Evolutionary conservation across 1,140 invertebrate species (phyloP).

Genomic region (Sycophaga agraensis): DNA sequence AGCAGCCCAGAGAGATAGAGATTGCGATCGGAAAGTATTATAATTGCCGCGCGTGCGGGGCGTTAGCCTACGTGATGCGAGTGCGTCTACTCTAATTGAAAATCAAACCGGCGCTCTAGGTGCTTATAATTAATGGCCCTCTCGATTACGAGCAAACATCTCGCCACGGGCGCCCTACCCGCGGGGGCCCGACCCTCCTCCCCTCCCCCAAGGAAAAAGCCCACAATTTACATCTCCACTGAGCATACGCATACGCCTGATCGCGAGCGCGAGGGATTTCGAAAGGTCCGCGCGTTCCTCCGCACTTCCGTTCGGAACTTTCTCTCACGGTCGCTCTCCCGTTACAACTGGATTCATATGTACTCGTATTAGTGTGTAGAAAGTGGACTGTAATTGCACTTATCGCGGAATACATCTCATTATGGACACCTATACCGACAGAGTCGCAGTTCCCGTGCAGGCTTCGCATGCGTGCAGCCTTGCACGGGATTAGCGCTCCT

Average conservation of each 20-base stretch:
- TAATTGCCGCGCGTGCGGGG: not conserved
- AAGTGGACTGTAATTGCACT: slow-evolving; percentile 43
- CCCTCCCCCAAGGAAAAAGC: no score
- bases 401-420: slow-evolving; percentile 36
- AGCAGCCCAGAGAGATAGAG: not conserved
- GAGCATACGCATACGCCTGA: no score
- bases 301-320: slow-evolving; percentile 40
- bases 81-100: slow-evolving; percentile 10
- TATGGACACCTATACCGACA: no score
- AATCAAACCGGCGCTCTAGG: slow-evolving; percentile 4
- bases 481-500: no score
- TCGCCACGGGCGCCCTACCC: no score
- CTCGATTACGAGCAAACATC: not conserved
- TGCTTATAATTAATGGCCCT: not conserved
- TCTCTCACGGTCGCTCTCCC: slow-evolving; percentile 45
- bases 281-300: not conserved
- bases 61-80: not conserved
- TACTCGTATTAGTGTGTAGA: slow-evolving; percentile 36
- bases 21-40: slow-evolving; percentile 5
- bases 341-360: slow-evolving; percentile 26
- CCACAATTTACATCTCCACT: slow-evolving; percentile 8
- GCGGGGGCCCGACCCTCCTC: no score
- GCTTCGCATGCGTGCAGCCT: no score
- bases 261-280: slow-evolving; percentile 17
- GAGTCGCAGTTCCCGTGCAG: no score